A percentile compares a stretch with the other conserved stretches of the same genome.
Evolutionary conservation across 2,113 vertebrate genomes (phyloP).

Genomic region (Phodopus roborovskii): DNA sequence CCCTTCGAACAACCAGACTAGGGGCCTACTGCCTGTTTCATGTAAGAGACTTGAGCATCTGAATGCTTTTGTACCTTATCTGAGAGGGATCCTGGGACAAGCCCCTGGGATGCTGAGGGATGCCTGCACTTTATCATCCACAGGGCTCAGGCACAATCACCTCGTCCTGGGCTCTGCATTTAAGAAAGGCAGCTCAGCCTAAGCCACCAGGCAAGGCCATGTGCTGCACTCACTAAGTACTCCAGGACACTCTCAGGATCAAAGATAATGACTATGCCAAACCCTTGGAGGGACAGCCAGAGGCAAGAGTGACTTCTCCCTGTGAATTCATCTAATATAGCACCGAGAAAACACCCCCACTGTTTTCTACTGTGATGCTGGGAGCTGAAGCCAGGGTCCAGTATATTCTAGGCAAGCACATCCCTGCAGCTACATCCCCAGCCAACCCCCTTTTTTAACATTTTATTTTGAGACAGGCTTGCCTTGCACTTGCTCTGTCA

Average conservation of each 20-base stretch:
- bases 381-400: too few species aligned
- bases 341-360: conserved; percentile 74
- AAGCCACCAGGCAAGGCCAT: not conserved
- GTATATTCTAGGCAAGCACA: not conserved
- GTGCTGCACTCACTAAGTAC: conserved; percentile 64
- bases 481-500: not conserved
- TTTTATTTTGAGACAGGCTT: not conserved
- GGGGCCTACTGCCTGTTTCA: not conserved
- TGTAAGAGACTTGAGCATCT: not conserved
- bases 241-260: conserved; percentile 53
- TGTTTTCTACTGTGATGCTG: not conserved
- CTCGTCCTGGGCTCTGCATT: not conserved
- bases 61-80: too few species aligned
- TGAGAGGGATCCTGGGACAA: not conserved
- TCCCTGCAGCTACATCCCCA: not conserved
- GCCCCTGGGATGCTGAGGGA: not conserved
- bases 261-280: conserved; percentile 68
- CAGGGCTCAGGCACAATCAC: not conserved
- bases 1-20: not conserved
- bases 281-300: conserved; percentile 47
- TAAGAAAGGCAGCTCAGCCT: not conserved
- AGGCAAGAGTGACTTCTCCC: conserved; percentile 69
- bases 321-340: conserved; percentile 75
- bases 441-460: too few species aligned
- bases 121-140: not conserved